These are phyloP conservation scores for Hemichromis elongatus DNA, from an alignment of 2,113 vertebrate genomes.

Conservation along the genomic window DNA sequence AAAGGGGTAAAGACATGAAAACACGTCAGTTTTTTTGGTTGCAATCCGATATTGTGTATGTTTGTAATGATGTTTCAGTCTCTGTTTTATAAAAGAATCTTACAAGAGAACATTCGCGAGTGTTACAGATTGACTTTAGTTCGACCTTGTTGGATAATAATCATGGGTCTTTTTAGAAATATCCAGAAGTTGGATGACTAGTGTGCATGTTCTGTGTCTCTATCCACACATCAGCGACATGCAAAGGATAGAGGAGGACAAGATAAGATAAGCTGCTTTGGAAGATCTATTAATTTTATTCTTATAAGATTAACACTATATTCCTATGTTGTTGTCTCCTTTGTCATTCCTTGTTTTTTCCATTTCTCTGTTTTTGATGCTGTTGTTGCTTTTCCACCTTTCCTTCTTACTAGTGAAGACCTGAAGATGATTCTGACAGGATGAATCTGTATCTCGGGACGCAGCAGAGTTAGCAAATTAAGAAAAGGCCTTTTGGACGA, in stretches of 20 bases:
- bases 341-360: neutral
- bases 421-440: neutral
- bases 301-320: neutral
- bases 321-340: neutral
- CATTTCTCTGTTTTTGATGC: neutral
- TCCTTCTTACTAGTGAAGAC: conserved; percentile 14
- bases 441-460: neutral
- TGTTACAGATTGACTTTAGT: neutral
- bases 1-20: neutral
- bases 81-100: neutral
- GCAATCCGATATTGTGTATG: neutral
- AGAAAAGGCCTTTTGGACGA: neutral
- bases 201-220: neutral
- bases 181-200: neutral
- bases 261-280: neutral
- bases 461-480: neutral
- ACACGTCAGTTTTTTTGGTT: neutral
- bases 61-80: neutral
- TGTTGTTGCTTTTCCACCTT: neutral
- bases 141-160: neutral
- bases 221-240: neutral
- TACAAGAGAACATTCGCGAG: neutral
- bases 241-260: neutral
- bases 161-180: neutral
- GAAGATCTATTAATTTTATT: neutral